These are phyloP conservation scores for Lepus europaeus DNA, from an alignment of 2,113 vertebrate genomes.

Conservation along the genomic window DNA sequence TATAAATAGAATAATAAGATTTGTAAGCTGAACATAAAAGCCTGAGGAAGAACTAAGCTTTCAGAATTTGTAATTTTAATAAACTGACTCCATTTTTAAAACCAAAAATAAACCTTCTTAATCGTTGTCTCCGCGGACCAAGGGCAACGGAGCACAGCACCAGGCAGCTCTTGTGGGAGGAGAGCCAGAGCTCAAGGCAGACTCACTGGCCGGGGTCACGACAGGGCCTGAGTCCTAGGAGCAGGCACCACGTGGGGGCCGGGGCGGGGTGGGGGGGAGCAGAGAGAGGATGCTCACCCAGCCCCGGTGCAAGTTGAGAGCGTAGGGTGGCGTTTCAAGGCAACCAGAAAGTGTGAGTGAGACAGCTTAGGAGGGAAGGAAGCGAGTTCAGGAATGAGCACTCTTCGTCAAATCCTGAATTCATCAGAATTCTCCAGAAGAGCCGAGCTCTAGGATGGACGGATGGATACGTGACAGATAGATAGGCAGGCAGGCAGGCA, in stretches of 20 bases:
- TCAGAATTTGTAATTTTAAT: slow-evolving; percentile 76
- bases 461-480: neutral
- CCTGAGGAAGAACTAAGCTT: slow-evolving; percentile 58
- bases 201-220: neutral
- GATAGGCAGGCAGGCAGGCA: neutral
- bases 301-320: neutral
- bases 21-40: slow-evolving; percentile 69
- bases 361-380: neutral
- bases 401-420: neutral
- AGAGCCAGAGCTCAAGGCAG: neutral
- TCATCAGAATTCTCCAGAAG: neutral
- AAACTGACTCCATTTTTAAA: slow-evolving; percentile 72
- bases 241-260: accelerated
- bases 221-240: neutral
- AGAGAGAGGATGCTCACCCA: neutral
- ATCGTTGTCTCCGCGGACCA: slow-evolving; percentile 49
- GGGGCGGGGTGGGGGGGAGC: neutral
- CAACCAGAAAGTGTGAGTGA: neutral
- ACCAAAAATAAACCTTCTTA: slow-evolving; percentile 71
- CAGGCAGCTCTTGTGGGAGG: neutral
- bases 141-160: slow-evolving; percentile 29
- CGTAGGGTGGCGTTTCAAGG: neutral
- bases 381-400: neutral
- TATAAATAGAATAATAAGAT: slow-evolving; percentile 77
- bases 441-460: neutral